phyloP scores from a whole-genome alignment of 2,797 vertebrate genomes.

The Fistularia commersonii region DNA sequence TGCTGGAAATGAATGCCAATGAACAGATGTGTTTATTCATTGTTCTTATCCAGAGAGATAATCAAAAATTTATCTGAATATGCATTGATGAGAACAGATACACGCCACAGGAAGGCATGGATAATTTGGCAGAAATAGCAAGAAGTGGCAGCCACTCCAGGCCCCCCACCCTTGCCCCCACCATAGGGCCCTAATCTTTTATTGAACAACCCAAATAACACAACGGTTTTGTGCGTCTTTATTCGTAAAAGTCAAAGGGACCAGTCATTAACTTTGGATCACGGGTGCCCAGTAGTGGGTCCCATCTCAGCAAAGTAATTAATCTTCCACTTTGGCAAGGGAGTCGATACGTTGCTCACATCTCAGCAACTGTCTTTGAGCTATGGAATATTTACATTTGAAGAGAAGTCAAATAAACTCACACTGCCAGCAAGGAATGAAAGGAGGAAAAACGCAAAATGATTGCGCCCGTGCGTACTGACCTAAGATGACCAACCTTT shows the following conservation, averaged over 20 bases:
- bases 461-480: too few relatives aligned
- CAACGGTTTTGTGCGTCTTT: conserved; percentile 74
- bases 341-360: conserved; percentile 15
- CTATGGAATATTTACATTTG: conserved; percentile 62
- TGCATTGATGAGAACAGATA: conserved; percentile 38
- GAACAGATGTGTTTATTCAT: conserved; percentile 54
- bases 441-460: conserved; percentile 12
- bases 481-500: too few relatives aligned
- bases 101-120: conserved; percentile 27
- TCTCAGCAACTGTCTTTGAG: conserved; percentile 27
- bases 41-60: conserved; percentile 47
- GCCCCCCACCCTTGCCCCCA: conserved; percentile 13
- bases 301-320: conserved; percentile 76
- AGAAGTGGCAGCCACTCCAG: conserved; percentile 19
- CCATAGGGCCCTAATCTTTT: conserved; percentile 58
- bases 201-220: conserved; percentile 72
- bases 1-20: conserved; percentile 42
- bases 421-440: conserved; percentile 32
- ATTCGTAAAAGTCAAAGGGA: conserved; percentile 76
- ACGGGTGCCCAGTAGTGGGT: conserved; percentile 63
- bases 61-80: conserved; percentile 54
- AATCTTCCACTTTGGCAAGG: conserved; percentile 70
- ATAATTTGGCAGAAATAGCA: conserved; percentile 44
- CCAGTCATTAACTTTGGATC: conserved; percentile 83
- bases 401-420: conserved; percentile 48